Percentiles rank a stretch among this genome's conserved stretches.
Conservation (phyloP, 2,113 vertebrate genomes). For the Lagopus muta region DNA sequence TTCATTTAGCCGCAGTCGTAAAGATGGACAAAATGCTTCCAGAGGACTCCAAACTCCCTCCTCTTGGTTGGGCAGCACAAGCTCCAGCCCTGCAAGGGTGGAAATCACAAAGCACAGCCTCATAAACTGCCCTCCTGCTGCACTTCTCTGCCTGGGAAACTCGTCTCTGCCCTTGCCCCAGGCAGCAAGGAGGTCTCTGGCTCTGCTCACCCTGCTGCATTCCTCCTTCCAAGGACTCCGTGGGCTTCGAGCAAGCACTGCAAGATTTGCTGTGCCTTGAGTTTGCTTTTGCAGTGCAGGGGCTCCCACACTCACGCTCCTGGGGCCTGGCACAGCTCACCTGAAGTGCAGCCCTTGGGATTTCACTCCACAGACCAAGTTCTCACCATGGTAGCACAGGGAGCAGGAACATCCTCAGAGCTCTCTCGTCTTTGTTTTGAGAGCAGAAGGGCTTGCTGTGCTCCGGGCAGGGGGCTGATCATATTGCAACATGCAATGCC, state of each 20-base stretch:
- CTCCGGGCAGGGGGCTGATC: conserved; percentile 24
- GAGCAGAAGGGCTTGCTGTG: conserved; percentile 45
- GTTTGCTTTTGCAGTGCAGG: background rate
- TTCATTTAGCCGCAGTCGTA: background rate
- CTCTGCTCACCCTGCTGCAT: background rate
- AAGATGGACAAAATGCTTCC: background rate
- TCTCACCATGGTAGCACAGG: background rate
- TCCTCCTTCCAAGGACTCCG: background rate
- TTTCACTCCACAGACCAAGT: background rate
- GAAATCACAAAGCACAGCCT: background rate
- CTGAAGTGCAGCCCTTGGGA: accelerated
- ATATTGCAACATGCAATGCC: background rate
- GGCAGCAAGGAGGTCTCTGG: too few relatives aligned
- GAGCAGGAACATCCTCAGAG: background rate
- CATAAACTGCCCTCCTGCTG: background rate
- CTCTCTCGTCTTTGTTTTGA: background rate
- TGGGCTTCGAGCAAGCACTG: background rate
- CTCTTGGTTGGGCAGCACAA: background rate
- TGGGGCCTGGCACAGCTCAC: background rate
- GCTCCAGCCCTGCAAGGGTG: background rate
- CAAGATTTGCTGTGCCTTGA: background rate
- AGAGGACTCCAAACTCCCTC: background rate
- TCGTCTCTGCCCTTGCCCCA: background rate
- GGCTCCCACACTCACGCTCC: accelerated
- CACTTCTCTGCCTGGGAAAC: background rate